phyloP scores from a whole-genome alignment of 23 tunicate genomes.

The Trididemnum nubilum region DNA sequence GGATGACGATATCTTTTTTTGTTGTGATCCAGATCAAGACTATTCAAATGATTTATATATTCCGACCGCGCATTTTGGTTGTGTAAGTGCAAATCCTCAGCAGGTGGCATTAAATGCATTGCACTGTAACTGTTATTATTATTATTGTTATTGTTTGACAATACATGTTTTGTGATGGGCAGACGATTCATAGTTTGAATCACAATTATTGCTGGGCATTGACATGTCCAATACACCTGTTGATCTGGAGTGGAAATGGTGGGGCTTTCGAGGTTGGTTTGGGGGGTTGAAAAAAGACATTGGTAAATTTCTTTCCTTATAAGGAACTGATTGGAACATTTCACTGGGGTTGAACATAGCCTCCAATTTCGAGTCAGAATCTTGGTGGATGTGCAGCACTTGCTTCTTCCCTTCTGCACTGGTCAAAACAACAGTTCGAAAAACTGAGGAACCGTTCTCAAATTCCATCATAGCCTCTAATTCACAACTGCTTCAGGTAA shows the following conservation, averaged over 20 bases:
- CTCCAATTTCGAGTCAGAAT: not conserved
- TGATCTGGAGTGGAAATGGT: not conserved
- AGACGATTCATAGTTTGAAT: not conserved
- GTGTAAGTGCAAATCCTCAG: too few relatives aligned
- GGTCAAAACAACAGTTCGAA: not conserved
- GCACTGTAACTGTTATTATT: too few relatives aligned
- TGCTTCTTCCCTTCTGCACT: not conserved
- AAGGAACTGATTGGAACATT: not conserved
- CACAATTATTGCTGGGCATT: not conserved
- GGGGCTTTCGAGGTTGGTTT: not conserved
- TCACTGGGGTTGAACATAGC: not conserved
- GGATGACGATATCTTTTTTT: too few relatives aligned
- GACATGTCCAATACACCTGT: not conserved
- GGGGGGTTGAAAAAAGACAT: not conserved
- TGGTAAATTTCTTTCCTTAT: not conserved
- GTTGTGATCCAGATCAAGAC: too few relatives aligned
- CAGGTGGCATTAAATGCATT: too few relatives aligned
- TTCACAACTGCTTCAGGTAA: too few relatives aligned
- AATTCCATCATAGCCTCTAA: too few relatives aligned
- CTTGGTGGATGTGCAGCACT: not conserved
- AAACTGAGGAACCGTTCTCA: too few relatives aligned
- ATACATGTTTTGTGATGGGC: not conserved
- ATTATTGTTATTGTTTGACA: not conserved
- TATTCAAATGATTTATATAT: too few relatives aligned
- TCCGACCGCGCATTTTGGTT: too few relatives aligned